Evolutionary conservation across 2,888 invertebrate genomes (phyloP).

Genomic region (Andrena minutula): DNA sequence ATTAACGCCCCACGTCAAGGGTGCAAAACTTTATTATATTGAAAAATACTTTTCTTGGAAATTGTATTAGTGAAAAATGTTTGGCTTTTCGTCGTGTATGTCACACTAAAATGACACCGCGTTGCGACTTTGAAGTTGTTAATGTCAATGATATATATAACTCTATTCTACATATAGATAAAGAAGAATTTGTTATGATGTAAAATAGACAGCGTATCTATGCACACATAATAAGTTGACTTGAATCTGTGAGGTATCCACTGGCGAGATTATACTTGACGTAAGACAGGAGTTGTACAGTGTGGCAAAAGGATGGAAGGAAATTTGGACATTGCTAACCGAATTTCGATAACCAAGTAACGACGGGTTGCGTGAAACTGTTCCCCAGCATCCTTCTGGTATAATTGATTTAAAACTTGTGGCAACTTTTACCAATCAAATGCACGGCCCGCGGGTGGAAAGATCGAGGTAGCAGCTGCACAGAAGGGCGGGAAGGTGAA

Average conservation of each 20-base stretch:
- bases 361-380: constrained; percentile 5
- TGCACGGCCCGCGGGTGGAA: constrained; percentile 62
- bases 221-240: background rate
- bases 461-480: constrained; percentile 68
- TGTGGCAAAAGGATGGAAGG: background rate
- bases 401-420: constrained; percentile 67
- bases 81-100: too few relatives aligned
- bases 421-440: constrained; percentile 63
- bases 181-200: too few relatives aligned
- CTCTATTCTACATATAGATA: too few relatives aligned
- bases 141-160: too few relatives aligned
- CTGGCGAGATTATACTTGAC: background rate
- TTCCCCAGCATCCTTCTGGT: constrained; percentile 11
- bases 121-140: too few relatives aligned
- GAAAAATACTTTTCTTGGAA: too few relatives aligned
- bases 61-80: too few relatives aligned
- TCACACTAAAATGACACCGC: too few relatives aligned
- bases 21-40: too few relatives aligned
- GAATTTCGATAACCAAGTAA: background rate
- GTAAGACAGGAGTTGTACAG: background rate
- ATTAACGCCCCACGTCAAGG: too few relatives aligned
- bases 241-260: background rate
- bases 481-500: constrained; percentile 40
- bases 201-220: too few relatives aligned
- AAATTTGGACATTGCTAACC: constrained; percentile 5